Conservation (phyloP, 2,113 vertebrate genomes). For the Lepus europaeus region DNA sequence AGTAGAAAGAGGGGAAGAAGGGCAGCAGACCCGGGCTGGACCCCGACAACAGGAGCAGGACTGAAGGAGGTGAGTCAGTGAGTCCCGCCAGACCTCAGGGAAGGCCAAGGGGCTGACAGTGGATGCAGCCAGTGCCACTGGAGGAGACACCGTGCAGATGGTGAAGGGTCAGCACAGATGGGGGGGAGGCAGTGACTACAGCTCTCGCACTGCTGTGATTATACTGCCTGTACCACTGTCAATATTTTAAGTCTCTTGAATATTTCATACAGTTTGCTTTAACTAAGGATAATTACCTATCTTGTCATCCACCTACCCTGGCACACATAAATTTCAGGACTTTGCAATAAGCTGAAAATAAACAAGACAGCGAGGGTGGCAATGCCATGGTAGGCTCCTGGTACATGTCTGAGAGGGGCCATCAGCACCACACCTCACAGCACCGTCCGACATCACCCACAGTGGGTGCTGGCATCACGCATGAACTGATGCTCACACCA, state of each 20-base stretch:
- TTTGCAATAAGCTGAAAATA: slow-evolving; percentile 43
- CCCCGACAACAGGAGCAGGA: background rate
- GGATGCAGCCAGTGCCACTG: too few species aligned
- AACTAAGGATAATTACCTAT: background rate
- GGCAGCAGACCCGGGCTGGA: background rate
- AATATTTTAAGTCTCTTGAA: background rate
- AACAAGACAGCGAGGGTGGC: background rate
- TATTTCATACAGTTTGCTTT: slow-evolving; percentile 15
- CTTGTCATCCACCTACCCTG: background rate
- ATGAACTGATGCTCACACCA: background rate
- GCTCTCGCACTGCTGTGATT: background rate
- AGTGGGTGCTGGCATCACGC: background rate
- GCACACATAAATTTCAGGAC: background rate
- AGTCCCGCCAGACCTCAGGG: background rate
- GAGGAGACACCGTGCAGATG: background rate
- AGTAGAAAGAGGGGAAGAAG: background rate
- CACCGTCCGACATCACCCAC: background rate
- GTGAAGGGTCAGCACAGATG: background rate
- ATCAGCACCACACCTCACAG: too few species aligned
- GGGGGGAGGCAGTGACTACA: background rate
- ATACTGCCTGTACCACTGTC: background rate
- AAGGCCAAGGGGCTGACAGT: background rate
- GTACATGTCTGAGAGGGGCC: too few species aligned
- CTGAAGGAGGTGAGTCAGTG: background rate
- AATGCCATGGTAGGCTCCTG: background rate